Conservation (phyloP, 1,140 invertebrate species). For the Rhagoletis pomonella region DNA sequence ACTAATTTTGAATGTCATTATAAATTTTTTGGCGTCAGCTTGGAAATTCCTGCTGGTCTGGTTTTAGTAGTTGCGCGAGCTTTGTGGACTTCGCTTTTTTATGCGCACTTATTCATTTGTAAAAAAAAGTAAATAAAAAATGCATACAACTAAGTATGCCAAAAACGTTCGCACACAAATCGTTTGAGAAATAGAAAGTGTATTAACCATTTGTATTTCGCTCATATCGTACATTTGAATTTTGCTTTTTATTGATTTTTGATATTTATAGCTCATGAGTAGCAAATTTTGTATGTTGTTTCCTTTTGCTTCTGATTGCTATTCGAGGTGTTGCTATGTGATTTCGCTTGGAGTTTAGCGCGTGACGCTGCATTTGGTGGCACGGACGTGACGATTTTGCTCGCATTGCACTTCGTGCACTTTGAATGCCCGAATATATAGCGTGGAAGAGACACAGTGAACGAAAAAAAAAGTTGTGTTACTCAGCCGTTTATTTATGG, state of each 20-base stretch:
- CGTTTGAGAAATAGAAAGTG: neutral
- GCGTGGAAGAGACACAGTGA: neutral
- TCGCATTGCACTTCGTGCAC: neutral
- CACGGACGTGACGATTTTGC: slow-evolving; percentile 15
- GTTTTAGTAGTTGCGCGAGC: no score
- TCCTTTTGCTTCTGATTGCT: neutral
- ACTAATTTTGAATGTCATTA: no score
- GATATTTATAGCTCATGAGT: slow-evolving; percentile 22
- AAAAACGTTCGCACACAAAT: neutral
- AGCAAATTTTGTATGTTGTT: neutral
- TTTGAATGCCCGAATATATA: neutral
- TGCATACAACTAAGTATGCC: no score
- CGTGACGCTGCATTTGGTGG: neutral
- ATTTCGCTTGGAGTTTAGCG: neutral
- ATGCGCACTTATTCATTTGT: no score
- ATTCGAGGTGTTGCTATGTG: neutral
- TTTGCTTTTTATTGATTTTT: slow-evolving; percentile 32
- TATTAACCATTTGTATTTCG: neutral
- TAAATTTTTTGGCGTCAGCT: no score
- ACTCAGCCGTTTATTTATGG: no score
- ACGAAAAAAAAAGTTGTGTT: neutral
- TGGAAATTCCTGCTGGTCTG: no score
- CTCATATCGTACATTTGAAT: neutral
- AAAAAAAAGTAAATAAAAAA: no score
- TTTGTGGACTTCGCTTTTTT: no score